Conservation (phyloP, 1,140 invertebrate genomes). For the Xylocopa sonorina region DNA sequence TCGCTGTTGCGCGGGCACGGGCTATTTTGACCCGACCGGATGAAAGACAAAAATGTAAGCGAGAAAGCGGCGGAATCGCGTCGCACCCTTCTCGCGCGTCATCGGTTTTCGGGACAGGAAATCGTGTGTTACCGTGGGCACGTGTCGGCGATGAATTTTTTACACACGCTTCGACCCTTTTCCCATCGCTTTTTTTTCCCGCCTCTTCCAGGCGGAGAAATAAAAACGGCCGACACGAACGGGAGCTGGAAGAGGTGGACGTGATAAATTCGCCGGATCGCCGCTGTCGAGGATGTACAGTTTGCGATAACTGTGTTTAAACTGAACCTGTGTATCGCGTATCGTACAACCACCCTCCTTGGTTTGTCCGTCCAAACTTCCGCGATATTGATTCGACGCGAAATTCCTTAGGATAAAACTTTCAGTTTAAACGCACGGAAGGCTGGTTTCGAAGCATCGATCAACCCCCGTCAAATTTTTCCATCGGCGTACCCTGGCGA, state of each 20-base stretch:
- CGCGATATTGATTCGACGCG: too few species aligned
- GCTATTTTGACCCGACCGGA: constrained; percentile 11
- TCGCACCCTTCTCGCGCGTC: not conserved
- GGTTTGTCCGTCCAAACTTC: too few species aligned
- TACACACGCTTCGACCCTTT: too few species aligned
- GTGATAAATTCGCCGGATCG: not conserved
- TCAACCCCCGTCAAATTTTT: not conserved
- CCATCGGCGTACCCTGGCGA: not conserved
- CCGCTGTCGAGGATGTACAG: not conserved
- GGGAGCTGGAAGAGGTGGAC: not conserved
- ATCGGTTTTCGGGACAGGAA: constrained; percentile 15
- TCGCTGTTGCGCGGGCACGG: not conserved
- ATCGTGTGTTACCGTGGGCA: constrained; percentile 22
- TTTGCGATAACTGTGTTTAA: not conserved
- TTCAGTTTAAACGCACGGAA: not conserved
- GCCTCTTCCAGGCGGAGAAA: not conserved
- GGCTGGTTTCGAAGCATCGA: too few species aligned
- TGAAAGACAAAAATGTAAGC: constrained; percentile 33
- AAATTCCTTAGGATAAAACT: too few species aligned
- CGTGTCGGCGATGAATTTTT: constrained; percentile 10
- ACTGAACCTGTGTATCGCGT: not conserved
- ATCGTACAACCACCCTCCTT: too few species aligned
- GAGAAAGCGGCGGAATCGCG: not conserved
- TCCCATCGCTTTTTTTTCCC: not conserved
- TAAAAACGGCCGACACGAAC: not conserved